phyloP scores from a whole-genome alignment of 2,113 vertebrate species.

The Coreoperca whiteheadi region DNA sequence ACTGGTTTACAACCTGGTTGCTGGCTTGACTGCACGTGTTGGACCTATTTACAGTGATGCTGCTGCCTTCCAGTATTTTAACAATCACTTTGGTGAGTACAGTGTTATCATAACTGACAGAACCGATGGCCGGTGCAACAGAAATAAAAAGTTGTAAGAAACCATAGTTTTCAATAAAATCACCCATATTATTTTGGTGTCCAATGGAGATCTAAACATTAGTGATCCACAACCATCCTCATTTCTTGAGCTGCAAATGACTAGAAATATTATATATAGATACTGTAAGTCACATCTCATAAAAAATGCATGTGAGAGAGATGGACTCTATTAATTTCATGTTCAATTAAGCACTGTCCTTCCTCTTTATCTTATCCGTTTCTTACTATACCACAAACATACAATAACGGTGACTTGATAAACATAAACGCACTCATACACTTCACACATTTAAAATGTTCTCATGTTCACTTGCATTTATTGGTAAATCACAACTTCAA shows the following conservation, averaged over 20 bases:
- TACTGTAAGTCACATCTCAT: conserved; percentile 34
- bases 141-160: not conserved
- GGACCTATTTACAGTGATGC: not conserved
- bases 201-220: not conserved
- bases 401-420: conserved; percentile 2
- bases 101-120: not conserved
- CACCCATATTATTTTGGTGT: not conserved
- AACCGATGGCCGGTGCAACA: not conserved
- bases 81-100: not conserved
- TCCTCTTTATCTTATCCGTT: not conserved
- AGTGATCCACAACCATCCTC: not conserved
- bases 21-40: not conserved
- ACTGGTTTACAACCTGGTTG: not conserved
- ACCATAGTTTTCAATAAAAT: not conserved
- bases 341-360: conserved; percentile 48
- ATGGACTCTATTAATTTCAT: conserved; percentile 59
- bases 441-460: conserved; percentile 10
- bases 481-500: conserved; percentile 22
- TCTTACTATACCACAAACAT: not conserved
- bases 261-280: conserved; percentile 21
- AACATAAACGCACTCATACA: not conserved
- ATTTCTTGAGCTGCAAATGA: conserved; percentile 28
- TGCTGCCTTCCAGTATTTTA: not conserved
- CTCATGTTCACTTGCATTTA: conserved; percentile 7
- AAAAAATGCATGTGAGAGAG: conserved; percentile 53